These are phyloP conservation scores for Pseudococcus jackbeardsleyi DNA, from an alignment of 2,888 invertebrate species.

Conservation along the genomic window DNA sequence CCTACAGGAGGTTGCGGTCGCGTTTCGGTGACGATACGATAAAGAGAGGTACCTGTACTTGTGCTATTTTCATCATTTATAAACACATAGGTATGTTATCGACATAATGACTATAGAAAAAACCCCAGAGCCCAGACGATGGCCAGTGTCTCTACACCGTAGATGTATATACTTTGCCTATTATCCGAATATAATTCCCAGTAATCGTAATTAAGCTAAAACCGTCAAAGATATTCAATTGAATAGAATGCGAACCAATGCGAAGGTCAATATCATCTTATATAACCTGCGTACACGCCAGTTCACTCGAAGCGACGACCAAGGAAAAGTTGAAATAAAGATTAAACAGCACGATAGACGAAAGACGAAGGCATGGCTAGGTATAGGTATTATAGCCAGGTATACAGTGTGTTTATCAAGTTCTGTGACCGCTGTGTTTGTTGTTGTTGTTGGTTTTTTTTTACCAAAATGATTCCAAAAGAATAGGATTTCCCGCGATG, in stretches of 20 bases:
- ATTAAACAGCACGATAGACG: conserved; percentile 8
- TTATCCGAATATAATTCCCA: not conserved
- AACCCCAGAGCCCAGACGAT: not conserved
- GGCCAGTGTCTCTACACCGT: not conserved
- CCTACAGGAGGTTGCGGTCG: not conserved
- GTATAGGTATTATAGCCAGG: too few relatives aligned
- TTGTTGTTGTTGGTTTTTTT: too few relatives aligned
- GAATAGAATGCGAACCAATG: conserved; percentile 28
- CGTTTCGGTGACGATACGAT: too few relatives aligned
- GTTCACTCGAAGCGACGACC: conserved; percentile 22
- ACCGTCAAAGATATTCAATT: conserved; percentile 6
- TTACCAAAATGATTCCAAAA: too few relatives aligned
- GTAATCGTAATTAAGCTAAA: conserved; percentile 33
- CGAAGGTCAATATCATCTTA: conserved; percentile 45
- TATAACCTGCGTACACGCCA: conserved; percentile 2
- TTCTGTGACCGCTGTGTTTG: too few relatives aligned
- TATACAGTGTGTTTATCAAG: too few relatives aligned
- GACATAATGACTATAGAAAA: not conserved
- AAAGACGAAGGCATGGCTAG: too few relatives aligned
- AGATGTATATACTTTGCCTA: not conserved
- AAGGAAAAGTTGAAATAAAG: conserved; percentile 32
- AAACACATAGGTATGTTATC: not conserved
- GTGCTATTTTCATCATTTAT: too few relatives aligned
- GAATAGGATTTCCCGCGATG: too few relatives aligned
- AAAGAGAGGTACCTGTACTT: not conserved